Conservation (phyloP, 1,140 invertebrate species). For the Conus betulinus region DNA sequence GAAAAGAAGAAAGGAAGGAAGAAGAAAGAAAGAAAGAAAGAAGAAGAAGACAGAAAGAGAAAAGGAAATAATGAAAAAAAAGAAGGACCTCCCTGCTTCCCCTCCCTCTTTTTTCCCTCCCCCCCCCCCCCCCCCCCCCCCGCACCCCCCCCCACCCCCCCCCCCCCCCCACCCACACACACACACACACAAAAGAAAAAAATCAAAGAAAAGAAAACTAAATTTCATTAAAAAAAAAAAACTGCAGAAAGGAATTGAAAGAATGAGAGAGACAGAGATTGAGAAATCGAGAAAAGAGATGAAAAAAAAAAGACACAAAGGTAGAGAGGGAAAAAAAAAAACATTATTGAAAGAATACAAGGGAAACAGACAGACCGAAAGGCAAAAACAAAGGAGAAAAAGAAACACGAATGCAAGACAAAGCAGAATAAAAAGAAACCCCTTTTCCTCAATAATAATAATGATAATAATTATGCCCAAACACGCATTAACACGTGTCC, state of each 20-base stretch:
- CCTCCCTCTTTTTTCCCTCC: background rate
- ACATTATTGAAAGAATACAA: background rate
- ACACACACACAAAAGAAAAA: background rate
- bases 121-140: background rate
- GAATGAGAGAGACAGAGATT: too few species aligned
- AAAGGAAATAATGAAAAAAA: background rate
- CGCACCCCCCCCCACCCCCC: background rate
- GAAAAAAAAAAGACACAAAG: too few species aligned
- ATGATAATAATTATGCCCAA: too few species aligned
- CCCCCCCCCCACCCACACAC: background rate
- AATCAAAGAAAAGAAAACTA: background rate
- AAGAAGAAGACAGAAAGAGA: background rate
- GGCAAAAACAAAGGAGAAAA: too few species aligned
- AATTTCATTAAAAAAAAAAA: background rate
- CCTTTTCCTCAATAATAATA: background rate
- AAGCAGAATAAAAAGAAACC: background rate
- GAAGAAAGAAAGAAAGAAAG: conserved; percentile 1
- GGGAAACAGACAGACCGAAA: too few species aligned
- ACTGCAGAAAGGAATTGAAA: too few species aligned
- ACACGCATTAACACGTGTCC: too few species aligned
- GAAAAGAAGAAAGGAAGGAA: background rate
- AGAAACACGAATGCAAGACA: too few species aligned
- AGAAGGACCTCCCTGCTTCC: background rate
- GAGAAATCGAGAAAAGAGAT: too few species aligned
- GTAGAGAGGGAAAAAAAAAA: background rate